Percentiles rank a stretch among this genome's conserved stretches.
phyloP scores from a whole-genome alignment of 2,113 vertebrate species.

The Lepus europaeus region DNA sequence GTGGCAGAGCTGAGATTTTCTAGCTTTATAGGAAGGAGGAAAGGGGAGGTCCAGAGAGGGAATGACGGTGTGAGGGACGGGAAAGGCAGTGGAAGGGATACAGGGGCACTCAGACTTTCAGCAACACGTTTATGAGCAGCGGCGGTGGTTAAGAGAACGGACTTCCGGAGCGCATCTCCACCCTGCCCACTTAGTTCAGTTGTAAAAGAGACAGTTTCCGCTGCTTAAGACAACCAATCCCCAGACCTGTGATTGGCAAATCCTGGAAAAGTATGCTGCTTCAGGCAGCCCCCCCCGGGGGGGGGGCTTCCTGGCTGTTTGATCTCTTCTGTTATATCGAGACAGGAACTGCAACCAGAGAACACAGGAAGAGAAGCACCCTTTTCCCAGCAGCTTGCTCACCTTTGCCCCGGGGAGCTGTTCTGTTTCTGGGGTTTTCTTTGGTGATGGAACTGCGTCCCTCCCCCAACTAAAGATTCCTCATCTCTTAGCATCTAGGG shows the following conservation, averaged over 20 bases:
- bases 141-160: neutral
- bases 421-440: neutral
- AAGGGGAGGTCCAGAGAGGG: neutral
- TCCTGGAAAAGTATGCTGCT: neutral
- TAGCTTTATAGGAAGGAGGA: neutral
- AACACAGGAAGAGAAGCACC: neutral
- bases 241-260: neutral
- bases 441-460: neutral
- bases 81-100: neutral
- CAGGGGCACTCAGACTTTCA: neutral
- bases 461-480: neutral
- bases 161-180: neutral
- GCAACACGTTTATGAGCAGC: neutral
- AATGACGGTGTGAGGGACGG: neutral
- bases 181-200: neutral
- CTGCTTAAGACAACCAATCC: neutral
- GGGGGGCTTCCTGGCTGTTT: neutral
- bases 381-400: neutral
- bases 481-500: neutral
- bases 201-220: neutral
- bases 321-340: no score
- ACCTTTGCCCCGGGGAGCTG: neutral
- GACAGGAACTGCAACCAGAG: neutral
- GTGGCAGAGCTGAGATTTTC: neutral
- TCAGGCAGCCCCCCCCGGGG: rapidly evolving